Base-by-base conservation (phyloP, 2,888 invertebrate genomes). In the Harmothoe impar region DNA sequence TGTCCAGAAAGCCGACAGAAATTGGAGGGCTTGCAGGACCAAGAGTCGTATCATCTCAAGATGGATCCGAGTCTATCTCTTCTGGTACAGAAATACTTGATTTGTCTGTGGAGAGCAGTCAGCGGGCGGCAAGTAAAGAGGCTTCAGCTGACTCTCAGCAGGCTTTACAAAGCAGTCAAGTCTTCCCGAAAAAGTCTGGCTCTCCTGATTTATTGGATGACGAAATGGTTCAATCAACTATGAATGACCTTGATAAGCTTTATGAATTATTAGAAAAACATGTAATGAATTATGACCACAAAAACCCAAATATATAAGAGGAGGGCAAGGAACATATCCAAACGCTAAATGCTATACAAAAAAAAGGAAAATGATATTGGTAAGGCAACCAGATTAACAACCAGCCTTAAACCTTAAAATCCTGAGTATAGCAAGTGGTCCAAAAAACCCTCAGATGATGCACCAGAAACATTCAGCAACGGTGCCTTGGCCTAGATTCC, bases 221-320 rank as follows among this genome's bases (percentile, higher is more conserved):
- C 5, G 20, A 0, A 15, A 81, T 81, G 81, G 81, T 81, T 33
- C 81, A 81, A 35, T 81, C 81, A 15, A 10, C 81, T n/a, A 35
- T 81, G 81, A 81, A 33, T 10, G 35, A 81, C 81, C 43, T 81
- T 81, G 81, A 81, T 43, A n/a, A 35, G 7, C 81, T 81, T 33
- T 35, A 33, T 33, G 81, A 33, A 15, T 81, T 35, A 43, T 20
- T 81, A 35, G 35, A 81, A 23, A 33, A 81, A 43, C 33, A 81
- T 5, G 43, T 35, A 5, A 12, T 43, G 0, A 23, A 81, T 43
- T 35, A 81, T 33, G 7, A 81, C 33, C 17, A 35, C 10, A 33
- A 43, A 1, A 12, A 81, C 3, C 33, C 15, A 20, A 43, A 17
- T 15, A 81, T 35, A 81, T 33, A 81, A n/a, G 23, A 81, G 43